Percentiles rank a stretch among this genome's conserved stretches.
phyloP scores from a whole-genome alignment of 2,113 vertebrate genomes.

The Cinclus cinclus region DNA sequence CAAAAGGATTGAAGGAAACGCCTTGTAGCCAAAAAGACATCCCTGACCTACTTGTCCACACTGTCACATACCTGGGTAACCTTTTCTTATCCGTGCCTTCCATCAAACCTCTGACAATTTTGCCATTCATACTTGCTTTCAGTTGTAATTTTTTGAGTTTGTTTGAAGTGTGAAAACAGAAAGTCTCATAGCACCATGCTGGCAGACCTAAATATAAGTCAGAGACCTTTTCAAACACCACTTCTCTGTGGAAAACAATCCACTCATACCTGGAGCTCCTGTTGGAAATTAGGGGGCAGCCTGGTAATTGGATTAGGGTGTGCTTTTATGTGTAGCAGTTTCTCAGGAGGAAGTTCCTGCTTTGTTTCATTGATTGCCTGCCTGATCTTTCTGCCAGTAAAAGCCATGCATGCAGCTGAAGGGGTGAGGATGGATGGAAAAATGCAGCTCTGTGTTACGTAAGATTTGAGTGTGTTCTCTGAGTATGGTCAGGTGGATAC shows the following conservation, averaged over 20 bases:
- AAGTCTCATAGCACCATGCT: neutral
- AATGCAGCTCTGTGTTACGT: neutral
- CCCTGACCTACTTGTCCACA: neutral
- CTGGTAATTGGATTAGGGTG: constrained; percentile 31
- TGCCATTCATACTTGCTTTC: constrained; percentile 8
- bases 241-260: constrained; percentile 9
- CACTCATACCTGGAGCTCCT: neutral
- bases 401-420: neutral
- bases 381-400: neutral
- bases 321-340: constrained; percentile 4
- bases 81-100: neutral
- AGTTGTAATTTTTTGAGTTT: constrained; percentile 6
- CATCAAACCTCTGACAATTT: constrained; percentile 10
- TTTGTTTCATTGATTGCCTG: constrained; percentile 15
- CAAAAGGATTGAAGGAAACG: neutral
- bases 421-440: neutral
- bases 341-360: constrained; percentile 27
- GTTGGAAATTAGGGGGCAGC: constrained; percentile 14
- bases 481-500: neutral
- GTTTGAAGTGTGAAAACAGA: constrained; percentile 15
- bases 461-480: neutral
- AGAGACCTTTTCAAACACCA: constrained; percentile 2
- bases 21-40: neutral
- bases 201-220: neutral
- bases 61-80: neutral